Evolutionary conservation across 2,797 vertebrate genomes (phyloP).

Genomic region (Tiaroga cobitis): DNA sequence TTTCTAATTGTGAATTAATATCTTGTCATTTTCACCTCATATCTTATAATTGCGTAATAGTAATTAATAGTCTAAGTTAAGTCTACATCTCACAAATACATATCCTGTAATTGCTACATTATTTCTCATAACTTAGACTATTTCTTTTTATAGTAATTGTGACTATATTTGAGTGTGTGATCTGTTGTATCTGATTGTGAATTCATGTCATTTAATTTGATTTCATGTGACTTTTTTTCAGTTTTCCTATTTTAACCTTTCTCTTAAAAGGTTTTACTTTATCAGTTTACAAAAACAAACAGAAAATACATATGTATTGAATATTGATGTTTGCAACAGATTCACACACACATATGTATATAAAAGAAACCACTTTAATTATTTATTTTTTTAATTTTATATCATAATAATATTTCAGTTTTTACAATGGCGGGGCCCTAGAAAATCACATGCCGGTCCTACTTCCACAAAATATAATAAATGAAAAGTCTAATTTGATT

Average conservation of each 20-base stretch:
- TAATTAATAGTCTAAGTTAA: not conserved
- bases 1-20: not conserved
- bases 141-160: not conserved
- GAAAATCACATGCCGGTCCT: not conserved
- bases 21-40: not conserved
- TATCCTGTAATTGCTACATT: not conserved
- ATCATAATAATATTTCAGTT: not conserved
- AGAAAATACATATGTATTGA: not conserved
- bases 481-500: slow-evolving; percentile 62
- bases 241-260: too few relatives aligned
- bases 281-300: not conserved
- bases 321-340: not conserved
- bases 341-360: not conserved
- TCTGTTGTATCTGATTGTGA: not conserved
- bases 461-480: slow-evolving; percentile 14
- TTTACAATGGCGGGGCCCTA: not conserved
- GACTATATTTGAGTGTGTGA: not conserved
- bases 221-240: not conserved
- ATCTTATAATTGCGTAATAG: not conserved
- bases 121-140: not conserved
- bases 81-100: not conserved
- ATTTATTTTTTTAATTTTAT: not conserved
- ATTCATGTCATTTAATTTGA: not conserved
- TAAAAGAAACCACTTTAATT: not conserved
- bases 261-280: not conserved